Evolutionary conservation across 2,797 vertebrate species (phyloP), one percentile per base, ranked within the genome.

Genomic region (Miichthys miiuy): DNA sequence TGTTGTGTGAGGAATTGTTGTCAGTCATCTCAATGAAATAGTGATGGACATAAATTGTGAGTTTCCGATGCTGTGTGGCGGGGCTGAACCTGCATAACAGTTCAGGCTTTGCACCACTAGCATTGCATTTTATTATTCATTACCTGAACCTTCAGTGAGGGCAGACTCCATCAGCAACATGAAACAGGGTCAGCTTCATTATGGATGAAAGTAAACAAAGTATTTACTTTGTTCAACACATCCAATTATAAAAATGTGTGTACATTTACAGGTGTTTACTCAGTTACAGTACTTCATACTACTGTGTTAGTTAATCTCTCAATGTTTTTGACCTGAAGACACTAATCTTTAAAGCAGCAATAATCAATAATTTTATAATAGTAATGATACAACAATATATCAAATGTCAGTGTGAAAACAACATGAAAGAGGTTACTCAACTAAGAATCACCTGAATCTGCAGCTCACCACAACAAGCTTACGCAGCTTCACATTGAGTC

Each of bases 51-150:
- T 46, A 54, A 83, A n/a, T 51, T 54, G 68, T 50, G 69, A 64
- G 50, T 68, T 80, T 82, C 63, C 68, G 51, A 62, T 64, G 55
- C 60, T 27, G 42, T 38, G 27, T 27, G 64, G 57, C 21, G 63
- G 51, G 1, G 7, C 52, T 58, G 69, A n/a, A 34, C 17, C 51
- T 73, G 42, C 47, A 20, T 38, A 30, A 42, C 23, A 1, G 23
- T 18, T 12, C 70, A 10, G 44, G 27, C 58, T 68, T 41, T 60
- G 42, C 52, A 74, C 57, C 34, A 23, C n/a, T 25, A 23, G 42
- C 52, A 34, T 63, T 67, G 77, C 21, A 66, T 57, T 83, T 68
- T 18, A 88, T 88, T 77, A 88, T 88, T 88, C 11, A 91, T 81
- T 38, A 71, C 14, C 10, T 64, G 21, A 77, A 56, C 34, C 51